A percentile compares a stretch with the other conserved stretches of the same genome.
These are phyloP conservation scores for Lapara coniferarum DNA, from an alignment of 2,888 invertebrate species.

Conservation along the genomic window DNA sequence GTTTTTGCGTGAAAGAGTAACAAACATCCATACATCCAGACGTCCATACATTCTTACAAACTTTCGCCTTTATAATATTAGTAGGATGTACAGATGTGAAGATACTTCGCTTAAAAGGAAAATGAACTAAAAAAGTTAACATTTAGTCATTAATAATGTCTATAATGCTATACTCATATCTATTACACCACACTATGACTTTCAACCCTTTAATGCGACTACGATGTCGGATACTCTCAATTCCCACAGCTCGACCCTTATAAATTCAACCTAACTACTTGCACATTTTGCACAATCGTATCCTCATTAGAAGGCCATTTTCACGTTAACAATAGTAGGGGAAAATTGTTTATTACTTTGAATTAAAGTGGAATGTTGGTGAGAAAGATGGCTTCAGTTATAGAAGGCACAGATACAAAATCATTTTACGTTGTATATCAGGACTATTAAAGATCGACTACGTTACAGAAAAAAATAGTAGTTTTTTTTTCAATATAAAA, in stretches of 20 bases:
- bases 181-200: background rate
- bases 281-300: slow-evolving; percentile 6
- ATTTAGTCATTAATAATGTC: background rate
- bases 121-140: too few species aligned
- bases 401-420: too few species aligned
- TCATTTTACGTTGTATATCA: too few species aligned
- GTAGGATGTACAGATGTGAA: too few species aligned
- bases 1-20: too few species aligned
- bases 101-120: background rate
- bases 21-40: too few species aligned
- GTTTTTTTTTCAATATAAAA: too few species aligned
- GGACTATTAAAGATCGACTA: too few species aligned
- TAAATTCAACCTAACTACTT: slow-evolving; percentile 19
- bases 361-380: background rate
- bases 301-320: background rate
- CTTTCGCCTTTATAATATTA: too few species aligned
- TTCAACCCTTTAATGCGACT: background rate
- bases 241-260: slow-evolving; percentile 14
- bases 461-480: too few species aligned
- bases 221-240: background rate
- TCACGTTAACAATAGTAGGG: background rate
- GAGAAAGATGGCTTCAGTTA: too few species aligned
- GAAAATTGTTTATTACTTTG: background rate
- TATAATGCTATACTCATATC: background rate
- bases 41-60: too few species aligned